phyloP scores from a whole-genome alignment of 2,113 vertebrate species.

The Callopanchax toddi region DNA sequence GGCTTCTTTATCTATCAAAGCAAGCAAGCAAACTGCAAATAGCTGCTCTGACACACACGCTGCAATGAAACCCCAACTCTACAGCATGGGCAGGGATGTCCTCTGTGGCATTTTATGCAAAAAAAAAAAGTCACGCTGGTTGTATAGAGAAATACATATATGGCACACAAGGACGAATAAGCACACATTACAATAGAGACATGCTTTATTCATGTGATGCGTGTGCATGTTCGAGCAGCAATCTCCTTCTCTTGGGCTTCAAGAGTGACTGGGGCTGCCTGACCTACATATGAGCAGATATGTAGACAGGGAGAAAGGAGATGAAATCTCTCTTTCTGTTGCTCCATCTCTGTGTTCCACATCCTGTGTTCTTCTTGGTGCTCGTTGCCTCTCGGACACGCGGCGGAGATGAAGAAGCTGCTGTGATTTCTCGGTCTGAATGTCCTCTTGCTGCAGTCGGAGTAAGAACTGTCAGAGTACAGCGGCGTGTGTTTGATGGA shows the following conservation, averaged over 20 bases:
- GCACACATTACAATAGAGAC: conserved; percentile 49
- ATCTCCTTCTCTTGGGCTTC: conserved; percentile 55
- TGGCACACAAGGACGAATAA: conserved; percentile 59
- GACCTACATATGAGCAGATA: conserved; percentile 79
- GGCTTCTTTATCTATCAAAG: conserved; percentile 57
- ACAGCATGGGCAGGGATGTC: not conserved
- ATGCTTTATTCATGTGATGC: conserved; percentile 65
- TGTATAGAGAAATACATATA: conserved; percentile 31
- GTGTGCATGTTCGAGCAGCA: conserved; percentile 16
- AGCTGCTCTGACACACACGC: conserved; percentile 9
- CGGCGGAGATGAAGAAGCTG: conserved; percentile 12
- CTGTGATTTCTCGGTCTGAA: conserved; percentile 30
- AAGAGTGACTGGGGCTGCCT: conserved; percentile 74
- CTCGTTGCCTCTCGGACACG: conserved; percentile 18
- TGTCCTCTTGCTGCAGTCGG: conserved; percentile 31
- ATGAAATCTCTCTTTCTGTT: conserved; percentile 59
- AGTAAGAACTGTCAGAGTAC: conserved; percentile 20
- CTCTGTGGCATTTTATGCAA: too few relatives aligned
- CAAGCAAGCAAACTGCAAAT: conserved; percentile 44
- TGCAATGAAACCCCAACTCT: conserved; percentile 31
- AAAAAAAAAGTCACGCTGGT: not conserved
- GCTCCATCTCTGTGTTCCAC: conserved; percentile 30
- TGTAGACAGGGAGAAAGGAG: conserved; percentile 65
- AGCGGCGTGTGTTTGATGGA: conserved; percentile 36
- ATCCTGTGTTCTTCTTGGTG: conserved; percentile 48